Percentiles rank a stretch among this genome's conserved stretches.
Evolutionary conservation across 2,888 invertebrate species (phyloP).

Genomic region (Epistrophe eligans): DNA sequence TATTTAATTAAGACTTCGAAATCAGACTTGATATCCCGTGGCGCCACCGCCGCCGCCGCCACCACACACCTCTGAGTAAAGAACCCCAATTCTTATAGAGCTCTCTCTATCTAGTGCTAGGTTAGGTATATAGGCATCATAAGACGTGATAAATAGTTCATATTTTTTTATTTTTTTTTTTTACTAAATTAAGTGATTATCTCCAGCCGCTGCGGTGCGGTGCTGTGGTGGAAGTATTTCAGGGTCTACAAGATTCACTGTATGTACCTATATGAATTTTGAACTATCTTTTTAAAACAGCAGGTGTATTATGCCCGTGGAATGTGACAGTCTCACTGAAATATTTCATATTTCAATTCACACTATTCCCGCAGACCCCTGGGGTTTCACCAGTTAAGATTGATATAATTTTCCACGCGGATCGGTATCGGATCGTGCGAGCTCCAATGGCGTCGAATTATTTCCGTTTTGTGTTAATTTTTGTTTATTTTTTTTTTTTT

Average conservation of each 20-base stretch:
- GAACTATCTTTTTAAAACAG: conserved; percentile 40
- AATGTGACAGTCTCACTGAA: conserved; percentile 48
- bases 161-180: conserved; percentile 45
- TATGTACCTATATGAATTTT: conserved; percentile 20
- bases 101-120: background rate
- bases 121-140: background rate
- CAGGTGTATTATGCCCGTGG: conserved; percentile 48
- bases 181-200: conserved; percentile 66
- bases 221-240: conserved; percentile 9
- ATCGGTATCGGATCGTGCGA: conserved; percentile 62
- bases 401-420: conserved; percentile 59
- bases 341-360: conserved; percentile 62
- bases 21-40: conserved; percentile 57
- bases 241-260: conserved; percentile 30
- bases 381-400: conserved; percentile 18
- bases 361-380: conserved; percentile 32
- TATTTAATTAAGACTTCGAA: conserved; percentile 69
- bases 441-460: conserved; percentile 31
- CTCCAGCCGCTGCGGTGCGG: background rate
- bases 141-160: conserved; percentile 65
- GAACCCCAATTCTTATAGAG: conserved; percentile 34
- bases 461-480: conserved; percentile 45
- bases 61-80: conserved; percentile 46
- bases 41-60: conserved; percentile 24
- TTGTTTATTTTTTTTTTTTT: background rate